These are phyloP conservation scores for Marmota monax DNA, from an alignment of 2,113 vertebrate species.

Conservation along the genomic window DNA sequence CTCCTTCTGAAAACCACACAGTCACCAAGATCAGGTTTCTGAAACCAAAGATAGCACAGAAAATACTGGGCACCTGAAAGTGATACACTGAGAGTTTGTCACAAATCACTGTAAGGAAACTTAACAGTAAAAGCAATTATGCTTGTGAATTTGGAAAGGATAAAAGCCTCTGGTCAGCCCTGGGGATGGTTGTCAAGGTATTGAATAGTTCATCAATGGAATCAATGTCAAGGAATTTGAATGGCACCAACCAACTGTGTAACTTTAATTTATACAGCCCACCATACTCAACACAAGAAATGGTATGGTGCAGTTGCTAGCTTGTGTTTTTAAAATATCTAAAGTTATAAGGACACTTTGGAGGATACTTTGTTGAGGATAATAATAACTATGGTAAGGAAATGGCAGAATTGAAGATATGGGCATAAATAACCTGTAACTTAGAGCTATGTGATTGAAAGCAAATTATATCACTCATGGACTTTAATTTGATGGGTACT, in stretches of 20 bases:
- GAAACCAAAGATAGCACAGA: not conserved
- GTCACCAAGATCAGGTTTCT: not conserved
- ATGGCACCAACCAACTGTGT: accelerated
- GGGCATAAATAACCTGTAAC: not conserved
- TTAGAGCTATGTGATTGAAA: not conserved
- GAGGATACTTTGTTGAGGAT: not conserved
- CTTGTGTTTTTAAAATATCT: not conserved
- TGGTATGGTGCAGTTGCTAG: not conserved
- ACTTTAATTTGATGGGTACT: not conserved
- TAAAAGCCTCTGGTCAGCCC: not conserved
- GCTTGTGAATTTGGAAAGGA: not conserved
- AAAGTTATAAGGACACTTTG: not conserved
- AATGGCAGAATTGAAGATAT: not conserved
- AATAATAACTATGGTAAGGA: not conserved
- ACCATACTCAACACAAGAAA: not conserved
- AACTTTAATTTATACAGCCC: not conserved
- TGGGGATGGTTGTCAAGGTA: not conserved
- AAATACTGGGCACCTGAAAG: not conserved
- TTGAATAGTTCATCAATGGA: not conserved
- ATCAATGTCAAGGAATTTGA: not conserved
- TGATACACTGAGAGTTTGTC: not conserved
- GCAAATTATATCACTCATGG: not conserved
- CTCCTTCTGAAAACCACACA: not conserved
- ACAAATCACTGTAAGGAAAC: not conserved
- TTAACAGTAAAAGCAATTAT: not conserved